phyloP scores from a whole-genome alignment of 2,113 vertebrate genomes.

The Cyphomyrus discorhynchus region DNA sequence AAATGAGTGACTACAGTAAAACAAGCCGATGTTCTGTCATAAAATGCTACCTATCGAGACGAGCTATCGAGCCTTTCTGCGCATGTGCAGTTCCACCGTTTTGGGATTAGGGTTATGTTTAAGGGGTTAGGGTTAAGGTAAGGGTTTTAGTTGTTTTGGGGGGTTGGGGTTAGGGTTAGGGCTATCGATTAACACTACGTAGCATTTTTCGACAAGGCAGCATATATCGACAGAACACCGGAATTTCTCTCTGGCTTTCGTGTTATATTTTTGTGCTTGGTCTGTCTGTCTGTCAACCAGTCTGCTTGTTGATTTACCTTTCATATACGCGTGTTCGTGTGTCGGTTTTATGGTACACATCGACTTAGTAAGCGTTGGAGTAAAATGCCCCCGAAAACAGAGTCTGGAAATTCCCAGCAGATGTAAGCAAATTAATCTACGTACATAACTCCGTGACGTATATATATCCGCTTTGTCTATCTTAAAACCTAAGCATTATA shows the following conservation, averaged over 20 bases:
- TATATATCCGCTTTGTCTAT: background rate
- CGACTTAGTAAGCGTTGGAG: background rate
- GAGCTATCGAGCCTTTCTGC: too few species aligned
- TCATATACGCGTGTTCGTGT: background rate
- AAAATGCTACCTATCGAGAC: too few species aligned
- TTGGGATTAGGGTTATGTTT: too few species aligned
- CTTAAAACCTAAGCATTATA: background rate
- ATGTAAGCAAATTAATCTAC: background rate
- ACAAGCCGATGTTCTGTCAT: background rate
- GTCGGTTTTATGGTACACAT: background rate
- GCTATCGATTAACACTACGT: too few species aligned
- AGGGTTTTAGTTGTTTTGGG: too few species aligned
- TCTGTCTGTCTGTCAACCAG: background rate
- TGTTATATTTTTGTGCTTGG: background rate
- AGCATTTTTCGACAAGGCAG: too few species aligned
- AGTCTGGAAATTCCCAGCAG: background rate
- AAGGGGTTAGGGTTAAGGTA: too few species aligned
- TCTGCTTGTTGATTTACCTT: background rate
- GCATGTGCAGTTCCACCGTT: too few species aligned
- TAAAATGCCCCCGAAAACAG: background rate
- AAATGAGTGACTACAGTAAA: background rate
- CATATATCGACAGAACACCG: too few species aligned
- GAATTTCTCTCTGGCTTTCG: background rate
- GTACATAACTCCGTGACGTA: background rate
- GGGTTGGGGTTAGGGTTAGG: too few species aligned